Conservation (phyloP, 1,140 invertebrate genomes). For the Penaeus indicus region DNA sequence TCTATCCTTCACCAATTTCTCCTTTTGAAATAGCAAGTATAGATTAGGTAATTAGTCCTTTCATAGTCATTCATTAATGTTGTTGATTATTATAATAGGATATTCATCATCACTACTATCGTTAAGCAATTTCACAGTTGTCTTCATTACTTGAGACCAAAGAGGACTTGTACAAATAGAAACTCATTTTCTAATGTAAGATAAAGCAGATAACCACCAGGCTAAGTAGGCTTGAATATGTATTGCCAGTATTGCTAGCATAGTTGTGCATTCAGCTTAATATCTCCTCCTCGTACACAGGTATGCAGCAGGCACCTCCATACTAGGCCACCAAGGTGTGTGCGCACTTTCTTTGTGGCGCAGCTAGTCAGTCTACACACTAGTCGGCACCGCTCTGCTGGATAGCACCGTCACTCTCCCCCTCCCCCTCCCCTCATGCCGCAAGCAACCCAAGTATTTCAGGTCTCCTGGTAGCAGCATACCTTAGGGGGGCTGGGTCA, state of each 20-base stretch:
- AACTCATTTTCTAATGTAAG: no score
- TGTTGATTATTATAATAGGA: no score
- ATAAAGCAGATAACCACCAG: no score
- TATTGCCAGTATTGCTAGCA: constrained; percentile 8
- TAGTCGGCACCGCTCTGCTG: constrained; percentile 53
- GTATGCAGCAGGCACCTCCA: constrained; percentile 54
- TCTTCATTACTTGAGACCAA: no score
- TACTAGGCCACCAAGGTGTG: constrained; percentile 34
- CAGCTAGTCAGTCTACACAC: constrained; percentile 50
- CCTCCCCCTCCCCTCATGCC: constrained; percentile 16
- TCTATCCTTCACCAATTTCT: no score
- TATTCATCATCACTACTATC: no score
- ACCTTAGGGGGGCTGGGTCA: constrained; percentile 35
- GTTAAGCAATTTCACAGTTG: no score
- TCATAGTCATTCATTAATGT: no score
- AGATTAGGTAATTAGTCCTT: no score
- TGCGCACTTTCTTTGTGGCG: constrained; percentile 22
- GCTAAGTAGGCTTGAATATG: neutral
- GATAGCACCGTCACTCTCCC: constrained; percentile 45
- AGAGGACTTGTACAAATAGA: no score
- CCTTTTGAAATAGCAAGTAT: no score
- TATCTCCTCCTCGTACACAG: constrained; percentile 18
- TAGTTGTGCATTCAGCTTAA: neutral
- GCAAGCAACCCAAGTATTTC: constrained; percentile 39
- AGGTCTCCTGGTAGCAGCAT: constrained; percentile 18